A percentile compares a stretch with the other conserved stretches of the same genome.
phyloP scores from a whole-genome alignment of 2,113 vertebrate genomes.

The Thamnophis sirtalis region DNA sequence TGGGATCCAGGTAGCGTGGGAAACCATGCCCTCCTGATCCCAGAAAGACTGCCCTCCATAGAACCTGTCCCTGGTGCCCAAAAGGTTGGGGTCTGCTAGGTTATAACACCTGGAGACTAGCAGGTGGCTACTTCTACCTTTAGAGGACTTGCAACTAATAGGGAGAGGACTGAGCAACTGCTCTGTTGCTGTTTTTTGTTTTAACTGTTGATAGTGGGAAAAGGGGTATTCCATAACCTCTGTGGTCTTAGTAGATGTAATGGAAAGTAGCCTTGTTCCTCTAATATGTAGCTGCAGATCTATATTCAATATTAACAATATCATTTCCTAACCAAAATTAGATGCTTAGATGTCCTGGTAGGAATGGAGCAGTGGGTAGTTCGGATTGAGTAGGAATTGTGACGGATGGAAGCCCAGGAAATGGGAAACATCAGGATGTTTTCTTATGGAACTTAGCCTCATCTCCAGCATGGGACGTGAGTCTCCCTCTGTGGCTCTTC shows the following conservation, averaged over 20 bases:
- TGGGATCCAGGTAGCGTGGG: too few species aligned
- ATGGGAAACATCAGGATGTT: not conserved
- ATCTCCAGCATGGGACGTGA: not conserved
- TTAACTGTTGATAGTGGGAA: not conserved
- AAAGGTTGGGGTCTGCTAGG: not conserved
- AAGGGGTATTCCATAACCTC: not conserved
- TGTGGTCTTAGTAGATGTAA: not conserved
- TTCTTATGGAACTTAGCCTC: not conserved
- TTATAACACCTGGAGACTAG: not conserved
- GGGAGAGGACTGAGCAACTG: not conserved
- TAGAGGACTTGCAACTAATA: not conserved
- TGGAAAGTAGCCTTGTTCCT: not conserved
- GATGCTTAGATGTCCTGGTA: not conserved
- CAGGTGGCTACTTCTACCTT: not conserved
- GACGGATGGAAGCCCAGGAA: not conserved
- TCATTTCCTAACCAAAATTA: not conserved
- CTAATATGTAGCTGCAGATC: not conserved
- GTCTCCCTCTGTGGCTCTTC: not conserved
- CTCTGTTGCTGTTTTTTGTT: not conserved
- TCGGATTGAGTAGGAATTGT: not conserved
- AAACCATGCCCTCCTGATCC: too few species aligned
- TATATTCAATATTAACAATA: not conserved
- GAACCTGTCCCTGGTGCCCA: not conserved
- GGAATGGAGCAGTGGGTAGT: not conserved
- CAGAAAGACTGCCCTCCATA: not conserved